Evolutionary conservation across 2,113 vertebrate species (phyloP), one percentile per base, ranked within the genome.

Genomic region (Neogale vison): DNA sequence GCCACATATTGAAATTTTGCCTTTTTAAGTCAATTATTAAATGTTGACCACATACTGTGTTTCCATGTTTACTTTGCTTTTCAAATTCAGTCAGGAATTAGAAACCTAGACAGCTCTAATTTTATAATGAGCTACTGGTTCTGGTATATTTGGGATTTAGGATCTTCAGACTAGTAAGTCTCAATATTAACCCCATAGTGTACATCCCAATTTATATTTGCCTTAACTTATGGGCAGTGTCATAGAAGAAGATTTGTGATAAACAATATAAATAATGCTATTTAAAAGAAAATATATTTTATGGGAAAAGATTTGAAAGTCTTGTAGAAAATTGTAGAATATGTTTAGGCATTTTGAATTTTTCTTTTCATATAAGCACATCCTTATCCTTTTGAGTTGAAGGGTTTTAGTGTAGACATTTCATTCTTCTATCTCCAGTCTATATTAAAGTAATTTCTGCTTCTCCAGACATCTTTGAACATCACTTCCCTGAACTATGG

Each of bases 281-380:
- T 96, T 95, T 83, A 61, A 69, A 76, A 26, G 45, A 90, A 26
- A 55, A 74, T 84, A n/a, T 76, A 39, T 87, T 94, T 95, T 59
- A n/a, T 97, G 57, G 69, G 45, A 67, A 84, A 93, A 61, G 34
- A 76, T 34, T 93, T 29, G 15, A 86, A 55, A 86, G 34, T 67
- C 50, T 80, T 18, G 5, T 24, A 85, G n/a, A 90, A 83, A 87
- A 52, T 65, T 90, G 74, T 39, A 15, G 14, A 65, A 57, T 65
- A 77, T 69, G 4, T 90, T 90, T 88, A 29, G 0, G 39, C 18
- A 6, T 83, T 94, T 90, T 59, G 8, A 29, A 13, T 71, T 93
- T 97, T 97, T 88, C 31, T 91, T 93, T 85, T 97, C 17, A 39
- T 90, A 4, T 57, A 72, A 77, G 11, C 15, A 77, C 18, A 87